Base-by-base conservation (phyloP, 2,888 invertebrate genomes). In the Oscheius sp. region DNA sequence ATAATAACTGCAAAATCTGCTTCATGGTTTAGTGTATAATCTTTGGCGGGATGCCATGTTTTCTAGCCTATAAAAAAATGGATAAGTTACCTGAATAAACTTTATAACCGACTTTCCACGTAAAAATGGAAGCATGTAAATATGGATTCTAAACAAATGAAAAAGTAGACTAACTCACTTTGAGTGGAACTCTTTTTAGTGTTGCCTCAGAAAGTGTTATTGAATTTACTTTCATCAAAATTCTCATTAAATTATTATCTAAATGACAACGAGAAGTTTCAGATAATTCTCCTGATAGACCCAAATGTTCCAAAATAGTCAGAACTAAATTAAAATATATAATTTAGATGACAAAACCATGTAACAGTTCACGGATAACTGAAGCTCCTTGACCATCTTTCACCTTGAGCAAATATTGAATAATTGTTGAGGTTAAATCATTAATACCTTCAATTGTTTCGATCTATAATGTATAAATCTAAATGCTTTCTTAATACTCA, bases 361-460 rank as follows among this genome's bases (percentile, higher is more conserved):
- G 54, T 5, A 54, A n/a, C n/a, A n/a, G n/a, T n/a, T n/a, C n/a
- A n/a, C n/a, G n/a, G n/a, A n/a, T n/a, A n/a, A n/a, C n/a, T n/a
- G n/a, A n/a, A n/a, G n/a, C n/a, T n/a, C n/a, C n/a, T n/a, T n/a
- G n/a, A n/a, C n/a, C n/a, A 17, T 54, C 54, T 54, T 33, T 32
- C 20, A 54, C 8, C 20, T 54, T n/a, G 20, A 33, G 33, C 6
- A 54, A 17, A 33, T 33, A 54, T 33, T 54, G 32, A 8, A 54
- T 54, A 2, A 36, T 36, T 33, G 24, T 9, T 17, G 20, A 33
- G 17, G 33, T 54, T 24, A 54, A 33, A 33, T 32, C 24, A 4
- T 54, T 36, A 20, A 54, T 54, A 20, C 54, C 54, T 33, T 54
- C 54, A 8, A n/a, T 22, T 17, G 54, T 54, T 30, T 30, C 9